Percentiles rank a stretch among this genome's conserved stretches.
Conservation (phyloP, 2,797 vertebrate genomes). For the Coranthus polyacanthus region DNA sequence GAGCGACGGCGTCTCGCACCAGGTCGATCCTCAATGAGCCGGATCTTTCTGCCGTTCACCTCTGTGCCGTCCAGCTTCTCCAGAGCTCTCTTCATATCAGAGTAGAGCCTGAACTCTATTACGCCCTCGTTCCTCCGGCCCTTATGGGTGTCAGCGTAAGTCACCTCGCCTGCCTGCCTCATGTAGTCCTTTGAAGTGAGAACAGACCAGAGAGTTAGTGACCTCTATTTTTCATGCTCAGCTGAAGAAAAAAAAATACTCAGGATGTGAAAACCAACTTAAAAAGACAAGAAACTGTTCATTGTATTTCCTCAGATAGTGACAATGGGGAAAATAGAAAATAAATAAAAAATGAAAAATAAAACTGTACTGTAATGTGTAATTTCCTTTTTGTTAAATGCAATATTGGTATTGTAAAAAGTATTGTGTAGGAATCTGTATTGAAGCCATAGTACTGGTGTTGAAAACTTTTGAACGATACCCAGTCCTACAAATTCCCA, state of each 20-base stretch:
- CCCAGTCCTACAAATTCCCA: too few species aligned
- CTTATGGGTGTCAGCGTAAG: slow-evolving; percentile 97
- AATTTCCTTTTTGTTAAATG: too few species aligned
- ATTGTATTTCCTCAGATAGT: too few species aligned
- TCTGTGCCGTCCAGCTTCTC: slow-evolving; percentile 97
- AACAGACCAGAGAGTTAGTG: neutral
- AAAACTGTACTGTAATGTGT: too few species aligned
- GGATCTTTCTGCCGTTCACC: slow-evolving; percentile 97
- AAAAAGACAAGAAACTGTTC: too few species aligned
- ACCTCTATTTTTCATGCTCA: neutral
- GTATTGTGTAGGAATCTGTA: too few species aligned
- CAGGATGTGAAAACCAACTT: neutral
- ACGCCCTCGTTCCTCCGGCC: slow-evolving; percentile 96
- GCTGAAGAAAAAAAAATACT: neutral
- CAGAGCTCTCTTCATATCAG: slow-evolving; percentile 97
- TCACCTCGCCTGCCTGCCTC: slow-evolving; percentile 99
- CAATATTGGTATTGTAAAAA: too few species aligned
- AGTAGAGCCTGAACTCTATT: slow-evolving; percentile 97
- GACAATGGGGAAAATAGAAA: too few species aligned
- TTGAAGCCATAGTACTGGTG: too few species aligned
- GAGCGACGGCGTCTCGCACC: slow-evolving; percentile 91
- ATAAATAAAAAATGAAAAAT: too few species aligned
- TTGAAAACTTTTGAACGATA: too few species aligned
- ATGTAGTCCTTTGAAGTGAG: slow-evolving; percentile 92
- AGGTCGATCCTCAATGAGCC: slow-evolving; percentile 95